Conservation (phyloP, 92 coral and sea anemone species). For the Diadumene lineata region DNA sequence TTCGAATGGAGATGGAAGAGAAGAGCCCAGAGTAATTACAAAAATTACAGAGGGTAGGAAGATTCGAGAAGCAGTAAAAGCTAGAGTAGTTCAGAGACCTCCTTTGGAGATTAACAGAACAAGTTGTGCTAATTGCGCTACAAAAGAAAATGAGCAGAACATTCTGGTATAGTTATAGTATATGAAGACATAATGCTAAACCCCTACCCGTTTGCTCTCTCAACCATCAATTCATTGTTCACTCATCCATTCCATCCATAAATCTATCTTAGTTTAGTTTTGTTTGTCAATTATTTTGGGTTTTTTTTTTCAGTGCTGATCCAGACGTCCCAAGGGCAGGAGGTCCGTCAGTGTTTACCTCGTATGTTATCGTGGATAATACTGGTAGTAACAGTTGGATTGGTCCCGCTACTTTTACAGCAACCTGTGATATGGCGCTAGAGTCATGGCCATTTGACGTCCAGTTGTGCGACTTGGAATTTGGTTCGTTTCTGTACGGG, state of each 20-base stretch:
- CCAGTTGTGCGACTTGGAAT: constrained; percentile 46
- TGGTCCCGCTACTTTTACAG: constrained; percentile 67
- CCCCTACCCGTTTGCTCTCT: too few relatives aligned
- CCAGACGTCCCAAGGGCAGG: constrained; percentile 44
- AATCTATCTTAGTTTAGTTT: too few relatives aligned
- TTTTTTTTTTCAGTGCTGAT: constrained; percentile 44
- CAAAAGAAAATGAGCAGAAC: constrained; percentile 34
- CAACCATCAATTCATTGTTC: too few relatives aligned
- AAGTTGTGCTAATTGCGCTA: too few relatives aligned
- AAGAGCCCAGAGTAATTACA: background rate
- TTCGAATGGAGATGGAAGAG: too few relatives aligned
- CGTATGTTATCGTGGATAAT: constrained; percentile 29
- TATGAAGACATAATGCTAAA: background rate
- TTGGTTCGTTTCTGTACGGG: constrained; percentile 52
- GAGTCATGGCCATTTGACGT: constrained; percentile 65
- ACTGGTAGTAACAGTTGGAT: constrained; percentile 43
- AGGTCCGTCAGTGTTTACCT: constrained; percentile 49
- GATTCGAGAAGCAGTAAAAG: too few relatives aligned
- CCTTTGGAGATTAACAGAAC: too few relatives aligned
- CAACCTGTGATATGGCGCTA: constrained; percentile 42
- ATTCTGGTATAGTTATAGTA: too few relatives aligned
- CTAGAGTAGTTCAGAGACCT: background rate
- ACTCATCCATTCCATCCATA: too few relatives aligned
- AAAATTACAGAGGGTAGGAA: background rate
- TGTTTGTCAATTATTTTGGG: background rate